Base-by-base conservation (phyloP, 2,113 vertebrate genomes). In the Passer domesticus region DNA sequence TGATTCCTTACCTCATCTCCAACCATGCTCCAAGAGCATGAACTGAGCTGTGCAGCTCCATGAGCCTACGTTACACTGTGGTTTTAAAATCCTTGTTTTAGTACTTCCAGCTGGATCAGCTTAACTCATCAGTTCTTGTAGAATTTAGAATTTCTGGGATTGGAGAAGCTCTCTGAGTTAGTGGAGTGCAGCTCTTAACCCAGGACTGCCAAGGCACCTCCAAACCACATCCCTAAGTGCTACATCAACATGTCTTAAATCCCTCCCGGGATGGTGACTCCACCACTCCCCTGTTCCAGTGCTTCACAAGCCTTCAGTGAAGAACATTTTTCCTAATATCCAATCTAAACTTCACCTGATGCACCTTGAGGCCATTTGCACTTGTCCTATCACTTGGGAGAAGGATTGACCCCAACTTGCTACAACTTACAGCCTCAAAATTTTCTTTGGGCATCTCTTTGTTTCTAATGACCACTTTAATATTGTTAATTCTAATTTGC, bases 351-450 rank as follows among this genome's bases (percentile, higher is more conserved):
- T 35, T 41, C 13, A n/a, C 21, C 41, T 62, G 14, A 20, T 76
- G 25, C 35, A 49, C 5, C 15, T 19, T 62, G 21, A 69, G 24
- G n/a, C 39, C 17, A 13, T 62, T 62, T 83, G 41, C 25, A 9
- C 21, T 47, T 83, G 14, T 27, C 11, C 47, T 53, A 0, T 52
- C 18, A 5, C 23, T 9, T 76, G 30, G 47, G 35, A 76, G 41
- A 33, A 56, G 25, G 30, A 20, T 49, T 55, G n/a, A 55, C 12
- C 12, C 21, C 14, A 31, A 18, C 37, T 52, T 33, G 33, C 33
- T 59, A 9, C 55, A 47, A 0, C 4, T 10, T 20, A 0, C 4
- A 17, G 52, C 33, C 24, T n/a, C 10, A 44, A 0, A 10, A 2
- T 59, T 56, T 64, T 43, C 15, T 63, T 35, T 9, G n/a, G 10